Evolutionary conservation across 1,140 invertebrate genomes (phyloP), one percentile per base, ranked within the genome.

Genomic region (Saccostrea cuccullata): DNA sequence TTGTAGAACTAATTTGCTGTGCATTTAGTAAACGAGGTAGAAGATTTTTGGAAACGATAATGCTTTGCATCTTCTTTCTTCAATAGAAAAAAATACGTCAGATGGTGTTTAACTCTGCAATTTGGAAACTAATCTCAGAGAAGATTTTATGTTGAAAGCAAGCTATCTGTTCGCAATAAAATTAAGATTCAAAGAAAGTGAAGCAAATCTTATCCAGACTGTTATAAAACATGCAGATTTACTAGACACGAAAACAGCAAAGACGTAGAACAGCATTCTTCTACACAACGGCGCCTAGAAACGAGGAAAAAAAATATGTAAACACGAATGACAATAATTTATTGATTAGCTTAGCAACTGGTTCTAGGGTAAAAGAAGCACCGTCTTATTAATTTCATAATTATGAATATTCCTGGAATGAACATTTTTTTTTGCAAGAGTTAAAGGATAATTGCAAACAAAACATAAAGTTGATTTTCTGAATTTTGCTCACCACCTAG

Each of bases 71-170:
- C 23, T 23, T 20, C 17, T 9, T 20, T 20, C 23, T 67, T 67
- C 60, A 67, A 67, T 67, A 67, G 30, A 77, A 30, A 17, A 73
- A 64, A 77, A 36, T 77, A 77, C 70, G 70, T 77, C 70, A 77
- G 70, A 77, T 12, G 70, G 30, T 26, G 26, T 64, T 60, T 64
- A 20, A 17, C 5, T 64, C 58, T 20, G 58, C n/a, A 64, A 6
- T 26, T 77, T 77, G 23, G 70, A 77, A 77, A 77, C 70, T 77
- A 36, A 77, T 77, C 70, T 36, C 9, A 77, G 30, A 11, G 70
- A 77, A 77, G 23, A 77, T 15, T 30, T 36, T 30, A 30, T 36
- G 9, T 15, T 77, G 70, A 77, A 77, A 77, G 70, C 70, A 2
- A 77, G 70, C 15, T 73, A 73, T 73, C 67, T 73, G 67, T 73